phyloP scores from a whole-genome alignment of 2,797 vertebrate species.

The Melanotaenia trifasciata region DNA sequence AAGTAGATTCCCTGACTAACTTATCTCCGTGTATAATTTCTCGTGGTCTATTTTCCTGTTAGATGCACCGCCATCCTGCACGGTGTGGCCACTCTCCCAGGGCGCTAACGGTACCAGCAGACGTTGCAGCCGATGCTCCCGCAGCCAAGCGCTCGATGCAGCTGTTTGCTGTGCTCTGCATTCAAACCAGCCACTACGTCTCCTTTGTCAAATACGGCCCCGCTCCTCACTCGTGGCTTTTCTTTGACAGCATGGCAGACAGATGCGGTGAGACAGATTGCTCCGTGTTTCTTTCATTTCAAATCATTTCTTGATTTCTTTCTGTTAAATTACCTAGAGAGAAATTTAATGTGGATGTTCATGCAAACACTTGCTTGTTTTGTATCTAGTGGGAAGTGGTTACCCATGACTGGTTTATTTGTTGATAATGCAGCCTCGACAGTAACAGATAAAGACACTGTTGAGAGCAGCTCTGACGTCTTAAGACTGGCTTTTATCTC shows the following conservation, averaged over 20 bases:
- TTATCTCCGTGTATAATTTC: not conserved
- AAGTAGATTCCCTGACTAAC: not conserved
- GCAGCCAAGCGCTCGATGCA: constrained; percentile 74
- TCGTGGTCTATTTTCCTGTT: not conserved
- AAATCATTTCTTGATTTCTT: not conserved
- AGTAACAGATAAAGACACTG: constrained; percentile 46
- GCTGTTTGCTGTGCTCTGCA: constrained; percentile 87
- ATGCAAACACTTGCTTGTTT: constrained; percentile 39
- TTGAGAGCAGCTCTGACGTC: constrained; percentile 50
- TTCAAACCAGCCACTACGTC: constrained; percentile 88
- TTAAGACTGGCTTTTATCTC: constrained; percentile 45
- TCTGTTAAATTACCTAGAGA: not conserved
- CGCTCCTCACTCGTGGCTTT: constrained; percentile 83
- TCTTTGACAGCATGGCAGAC: constrained; percentile 90
- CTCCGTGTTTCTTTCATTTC: not conserved
- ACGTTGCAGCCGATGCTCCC: constrained; percentile 24
- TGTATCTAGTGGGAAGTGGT: constrained; percentile 7
- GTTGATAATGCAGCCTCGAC: constrained; percentile 40
- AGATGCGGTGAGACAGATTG: constrained; percentile 72
- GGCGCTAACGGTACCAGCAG: constrained; percentile 54
- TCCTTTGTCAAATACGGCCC: constrained; percentile 86
- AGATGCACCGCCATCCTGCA: constrained; percentile 81
- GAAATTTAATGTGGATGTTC: constrained; percentile 2
- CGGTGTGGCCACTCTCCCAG: constrained; percentile 72
- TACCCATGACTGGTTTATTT: constrained; percentile 24